phyloP scores from a whole-genome alignment of 2,888 invertebrate genomes.

The Hemicrepidius hirtus region DNA sequence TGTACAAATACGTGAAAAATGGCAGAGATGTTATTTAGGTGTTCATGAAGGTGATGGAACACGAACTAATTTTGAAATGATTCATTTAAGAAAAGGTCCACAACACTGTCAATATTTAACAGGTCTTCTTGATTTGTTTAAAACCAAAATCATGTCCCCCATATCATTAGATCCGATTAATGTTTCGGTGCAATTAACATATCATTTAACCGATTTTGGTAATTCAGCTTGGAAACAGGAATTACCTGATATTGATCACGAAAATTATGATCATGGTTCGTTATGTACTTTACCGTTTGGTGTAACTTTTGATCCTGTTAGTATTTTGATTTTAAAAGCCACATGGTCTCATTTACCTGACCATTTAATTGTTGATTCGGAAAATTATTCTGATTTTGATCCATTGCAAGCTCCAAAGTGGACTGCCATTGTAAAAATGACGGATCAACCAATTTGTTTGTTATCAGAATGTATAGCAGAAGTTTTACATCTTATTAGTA shows the following conservation, averaged over 20 bases:
- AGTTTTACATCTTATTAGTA: slow-evolving; percentile 80
- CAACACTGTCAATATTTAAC: slow-evolving; percentile 88
- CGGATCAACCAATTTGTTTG: slow-evolving; percentile 83
- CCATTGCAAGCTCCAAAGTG: slow-evolving; percentile 88
- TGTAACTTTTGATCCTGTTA: slow-evolving; percentile 86
- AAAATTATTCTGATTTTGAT: slow-evolving; percentile 91
- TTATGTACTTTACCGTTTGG: slow-evolving; percentile 87
- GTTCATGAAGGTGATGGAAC: slow-evolving; percentile 85
- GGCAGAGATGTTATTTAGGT: slow-evolving; percentile 88
- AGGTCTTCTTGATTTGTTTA: slow-evolving; percentile 90
- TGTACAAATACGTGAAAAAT: slow-evolving; percentile 87
- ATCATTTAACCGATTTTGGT: slow-evolving; percentile 73
- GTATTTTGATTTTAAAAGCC: slow-evolving; percentile 84
- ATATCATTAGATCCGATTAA: slow-evolving; percentile 77
- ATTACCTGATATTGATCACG: slow-evolving; percentile 75
- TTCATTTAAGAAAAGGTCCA: slow-evolving; percentile 88
- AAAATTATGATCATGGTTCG: slow-evolving; percentile 73
- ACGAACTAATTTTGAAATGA: slow-evolving; percentile 91
- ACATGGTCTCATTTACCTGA: slow-evolving; percentile 93
- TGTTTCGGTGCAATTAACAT: slow-evolving; percentile 86
- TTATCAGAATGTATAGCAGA: slow-evolving; percentile 85
- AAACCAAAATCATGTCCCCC: slow-evolving; percentile 87
- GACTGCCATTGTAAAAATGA: slow-evolving; percentile 81
- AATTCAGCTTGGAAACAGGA: slow-evolving; percentile 79
- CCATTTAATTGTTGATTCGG: slow-evolving; percentile 90